Base-by-base conservation (phyloP, 1,140 invertebrate species). In the Anastatus disparis region DNA sequence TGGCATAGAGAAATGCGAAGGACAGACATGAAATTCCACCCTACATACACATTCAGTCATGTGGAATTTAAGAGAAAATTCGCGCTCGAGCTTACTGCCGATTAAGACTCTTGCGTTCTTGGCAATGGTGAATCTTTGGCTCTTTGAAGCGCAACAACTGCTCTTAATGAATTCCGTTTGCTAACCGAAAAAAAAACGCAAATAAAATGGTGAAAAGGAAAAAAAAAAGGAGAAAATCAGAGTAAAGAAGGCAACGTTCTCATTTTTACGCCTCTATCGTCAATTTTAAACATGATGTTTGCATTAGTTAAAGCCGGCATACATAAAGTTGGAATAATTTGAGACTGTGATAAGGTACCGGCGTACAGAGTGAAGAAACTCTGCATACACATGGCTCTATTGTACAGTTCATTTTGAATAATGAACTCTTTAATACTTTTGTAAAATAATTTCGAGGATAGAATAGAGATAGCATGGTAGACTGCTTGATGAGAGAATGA, bases 361-460 rank as follows among this genome's bases (percentile, higher is more conserved):
- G 4, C 38, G 3, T 61, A 22, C 15, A 17, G n/a, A n/a, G n/a
- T n/a, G n/a, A n/a, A n/a, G n/a, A n/a, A n/a, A n/a, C n/a, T n/a
- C n/a, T n/a, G n/a, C n/a, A n/a, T n/a, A n/a, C n/a, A n/a, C n/a
- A n/a, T n/a, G n/a, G n/a, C n/a, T n/a, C n/a, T n/a, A n/a, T n/a
- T n/a, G n/a, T n/a, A 17, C 6, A 20, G 4, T 67, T 24, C 20
- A 29, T 9, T 67, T 48, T 50, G 53, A 67, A 68, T 61, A 68
- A 69, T 42, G 46, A 69, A 46, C 67, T 61, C 67, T 62, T 69
- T 69, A 46, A 69, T 62, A 40, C 20, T 29, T 52, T 42, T 59
- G 40, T 31, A 17, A 20, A 27, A 26, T 9, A 44, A 13, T n/a
- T n/a, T n/a, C n/a, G n/a, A n/a, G n/a, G n/a, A n/a, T n/a, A n/a